A percentile compares a stretch with the other conserved stretches of the same genome.
These are phyloP conservation scores for Hyperoplus immaculatus DNA, from an alignment of 2,797 vertebrate species.

Conservation along the genomic window DNA sequence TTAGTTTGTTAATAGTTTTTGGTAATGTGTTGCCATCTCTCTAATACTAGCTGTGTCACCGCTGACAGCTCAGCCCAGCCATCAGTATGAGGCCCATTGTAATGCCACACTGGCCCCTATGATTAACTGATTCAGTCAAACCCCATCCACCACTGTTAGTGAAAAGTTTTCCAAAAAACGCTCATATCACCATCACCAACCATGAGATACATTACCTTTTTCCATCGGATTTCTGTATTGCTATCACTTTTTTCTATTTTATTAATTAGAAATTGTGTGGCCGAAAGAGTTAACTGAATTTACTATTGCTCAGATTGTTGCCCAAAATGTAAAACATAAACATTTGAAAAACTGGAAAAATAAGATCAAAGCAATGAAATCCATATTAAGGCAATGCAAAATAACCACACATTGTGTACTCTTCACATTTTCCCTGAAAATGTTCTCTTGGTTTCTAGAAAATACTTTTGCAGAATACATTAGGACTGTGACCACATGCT, in stretches of 20 bases:
- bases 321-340: no score
- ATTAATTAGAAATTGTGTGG: neutral
- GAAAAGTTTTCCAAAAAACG: conserved; percentile 11
- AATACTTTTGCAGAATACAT: conserved; percentile 13
- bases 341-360: no score
- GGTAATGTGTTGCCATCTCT: conserved; percentile 16
- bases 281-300: neutral
- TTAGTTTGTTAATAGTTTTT: conserved; percentile 27
- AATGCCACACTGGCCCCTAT: neutral
- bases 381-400: neutral
- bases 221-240: neutral
- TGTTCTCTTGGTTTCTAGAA: conserved; percentile 4
- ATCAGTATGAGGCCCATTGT: conserved; percentile 36
- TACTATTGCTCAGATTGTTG: neutral
- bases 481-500: conserved; percentile 6
- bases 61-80: conserved; percentile 18
- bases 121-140: conserved; percentile 20
- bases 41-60: conserved; percentile 33
- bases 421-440: neutral
- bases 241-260: neutral
- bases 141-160: neutral
- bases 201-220: neutral
- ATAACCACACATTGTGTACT: neutral
- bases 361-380: neutral
- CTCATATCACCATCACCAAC: neutral